phyloP scores from a whole-genome alignment of 2,113 vertebrate genomes.

The Lycaon pictus region DNA sequence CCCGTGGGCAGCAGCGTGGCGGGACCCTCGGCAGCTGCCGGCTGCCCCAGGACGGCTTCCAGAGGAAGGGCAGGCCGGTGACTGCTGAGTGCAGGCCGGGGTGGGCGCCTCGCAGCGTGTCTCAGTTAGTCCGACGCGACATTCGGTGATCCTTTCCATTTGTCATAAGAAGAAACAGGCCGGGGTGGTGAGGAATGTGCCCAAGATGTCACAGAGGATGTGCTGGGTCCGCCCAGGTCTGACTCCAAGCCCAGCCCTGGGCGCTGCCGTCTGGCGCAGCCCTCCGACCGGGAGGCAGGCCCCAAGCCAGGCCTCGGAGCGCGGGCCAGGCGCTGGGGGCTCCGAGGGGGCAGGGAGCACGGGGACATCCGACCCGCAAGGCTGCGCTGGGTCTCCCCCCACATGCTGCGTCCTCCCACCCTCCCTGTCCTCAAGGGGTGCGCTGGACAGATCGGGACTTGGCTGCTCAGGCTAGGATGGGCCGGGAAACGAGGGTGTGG shows the following conservation, averaged over 20 bases:
- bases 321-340: accelerated
- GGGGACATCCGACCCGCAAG: accelerated
- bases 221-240: background rate
- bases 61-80: accelerated
- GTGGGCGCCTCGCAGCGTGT: accelerated
- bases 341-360: accelerated
- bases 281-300: background rate
- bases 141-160: background rate
- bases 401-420: accelerated
- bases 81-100: accelerated
- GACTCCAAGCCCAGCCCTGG: no score
- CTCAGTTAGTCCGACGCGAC: accelerated
- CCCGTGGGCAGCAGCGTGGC: accelerated
- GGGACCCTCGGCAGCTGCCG: background rate
- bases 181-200: background rate
- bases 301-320: background rate
- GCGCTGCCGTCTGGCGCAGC: background rate
- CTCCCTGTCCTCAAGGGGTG: background rate
- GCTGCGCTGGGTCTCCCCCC: background rate
- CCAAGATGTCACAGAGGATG: background rate
- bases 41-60: background rate
- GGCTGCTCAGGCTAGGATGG: background rate
- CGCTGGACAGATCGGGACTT: no score
- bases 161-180: background rate
- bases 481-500: accelerated